Percentiles rank a stretch among this genome's conserved stretches.
phyloP scores from a whole-genome alignment of 2,888 invertebrate species.

The Therioaphis trifolii region DNA sequence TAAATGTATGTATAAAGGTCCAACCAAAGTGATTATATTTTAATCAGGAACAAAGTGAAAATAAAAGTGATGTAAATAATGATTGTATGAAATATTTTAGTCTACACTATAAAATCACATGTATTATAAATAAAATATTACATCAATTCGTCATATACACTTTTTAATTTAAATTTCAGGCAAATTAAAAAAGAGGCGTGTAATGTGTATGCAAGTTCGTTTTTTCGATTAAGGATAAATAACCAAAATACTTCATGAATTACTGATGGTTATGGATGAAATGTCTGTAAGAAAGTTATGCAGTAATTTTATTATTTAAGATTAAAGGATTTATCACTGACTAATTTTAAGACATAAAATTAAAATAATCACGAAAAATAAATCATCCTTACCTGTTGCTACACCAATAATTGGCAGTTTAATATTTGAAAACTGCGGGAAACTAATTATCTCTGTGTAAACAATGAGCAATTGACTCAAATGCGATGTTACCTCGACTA shows the following conservation, averaged over 20 bases:
- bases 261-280: background rate
- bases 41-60: background rate
- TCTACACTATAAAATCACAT: no score
- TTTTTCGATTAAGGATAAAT: background rate
- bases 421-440: conserved; percentile 71
- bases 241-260: background rate
- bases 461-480: conserved; percentile 78
- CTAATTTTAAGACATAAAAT: background rate
- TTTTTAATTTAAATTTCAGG: no score
- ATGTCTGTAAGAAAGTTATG: background rate
- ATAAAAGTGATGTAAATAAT: background rate
- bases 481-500: conserved; percentile 78
- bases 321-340: conserved; percentile 16
- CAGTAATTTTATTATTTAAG: conserved; percentile 6
- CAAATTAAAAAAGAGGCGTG: no score
- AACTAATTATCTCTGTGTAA: conserved; percentile 77
- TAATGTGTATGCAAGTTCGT: no score
- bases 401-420: conserved; percentile 77
- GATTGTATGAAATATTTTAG: no score
- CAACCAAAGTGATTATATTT: no score
- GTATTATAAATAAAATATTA: no score
- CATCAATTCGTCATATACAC: no score
- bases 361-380: no score
- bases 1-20: no score
- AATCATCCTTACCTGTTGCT: conserved; percentile 74